Percentiles rank a stretch among this genome's conserved stretches.
Evolutionary conservation across 2,888 invertebrate species (phyloP).

Genomic region (Thymelicus sylvestris): DNA sequence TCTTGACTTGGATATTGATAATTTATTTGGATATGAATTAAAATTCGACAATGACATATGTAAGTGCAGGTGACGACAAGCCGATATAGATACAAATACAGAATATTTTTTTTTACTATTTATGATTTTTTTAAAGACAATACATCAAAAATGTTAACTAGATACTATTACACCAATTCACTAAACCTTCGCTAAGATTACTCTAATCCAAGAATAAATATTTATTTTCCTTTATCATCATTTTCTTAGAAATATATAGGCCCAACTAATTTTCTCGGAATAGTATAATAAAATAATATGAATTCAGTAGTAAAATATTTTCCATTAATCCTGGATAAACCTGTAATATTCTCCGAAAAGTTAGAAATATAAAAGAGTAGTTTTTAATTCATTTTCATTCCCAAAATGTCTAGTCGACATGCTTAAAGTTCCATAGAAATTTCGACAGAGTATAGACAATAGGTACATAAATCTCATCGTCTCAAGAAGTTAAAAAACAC

Average conservation of each 20-base stretch:
- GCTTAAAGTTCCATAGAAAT: too few species aligned
- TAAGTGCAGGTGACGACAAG: background rate
- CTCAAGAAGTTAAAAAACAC: too few species aligned
- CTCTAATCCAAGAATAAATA: background rate
- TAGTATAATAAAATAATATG: background rate
- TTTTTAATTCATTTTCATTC: background rate
- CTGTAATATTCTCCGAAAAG: background rate
- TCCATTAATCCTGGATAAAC: background rate
- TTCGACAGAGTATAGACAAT: too few species aligned
- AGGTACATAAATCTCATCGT: too few species aligned
- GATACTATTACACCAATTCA: background rate
- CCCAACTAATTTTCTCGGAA: background rate
- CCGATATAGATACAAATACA: background rate
- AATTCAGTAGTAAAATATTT: background rate
- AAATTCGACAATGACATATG: background rate
- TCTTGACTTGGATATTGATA: background rate
- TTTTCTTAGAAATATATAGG: slow-evolving; percentile 1
- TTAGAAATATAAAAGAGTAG: background rate
- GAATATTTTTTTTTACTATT: too few species aligned
- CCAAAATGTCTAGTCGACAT: too few species aligned
- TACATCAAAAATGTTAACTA: background rate
- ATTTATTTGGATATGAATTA: background rate
- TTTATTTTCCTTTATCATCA: background rate
- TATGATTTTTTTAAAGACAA: background rate
- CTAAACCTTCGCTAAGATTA: background rate